Percentiles rank a stretch among this genome's conserved stretches.
These are phyloP conservation scores for Andrena haemorrhoa DNA, from an alignment of 2,888 invertebrate species.

Conservation along the genomic window DNA sequence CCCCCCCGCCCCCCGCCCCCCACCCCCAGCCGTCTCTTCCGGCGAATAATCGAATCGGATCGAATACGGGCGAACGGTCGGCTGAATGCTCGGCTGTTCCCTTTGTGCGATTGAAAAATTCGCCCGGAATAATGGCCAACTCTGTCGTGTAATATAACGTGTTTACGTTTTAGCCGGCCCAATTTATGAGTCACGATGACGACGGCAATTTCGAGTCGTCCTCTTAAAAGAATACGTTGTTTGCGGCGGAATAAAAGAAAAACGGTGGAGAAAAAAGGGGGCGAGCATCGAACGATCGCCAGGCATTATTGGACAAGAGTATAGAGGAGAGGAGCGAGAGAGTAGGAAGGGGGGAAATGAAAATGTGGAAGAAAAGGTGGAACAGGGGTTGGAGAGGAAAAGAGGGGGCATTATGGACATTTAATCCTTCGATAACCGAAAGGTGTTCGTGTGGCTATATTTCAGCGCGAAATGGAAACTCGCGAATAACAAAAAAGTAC, in stretches of 20 bases:
- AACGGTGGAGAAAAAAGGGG: background rate
- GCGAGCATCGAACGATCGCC: background rate
- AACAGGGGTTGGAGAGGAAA: background rate
- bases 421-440: conserved; percentile 52
- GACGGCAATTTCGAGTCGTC: conserved; percentile 18
- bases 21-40: conserved; percentile 2
- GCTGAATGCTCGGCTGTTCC: conserved; percentile 36
- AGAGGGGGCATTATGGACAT: conserved; percentile 58
- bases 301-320: background rate
- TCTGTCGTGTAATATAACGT: conserved; percentile 20
- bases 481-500: conserved; percentile 38
- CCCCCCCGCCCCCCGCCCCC: too few species aligned
- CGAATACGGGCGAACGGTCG: background rate
- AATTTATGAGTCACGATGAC: conserved; percentile 55
- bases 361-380: background rate
- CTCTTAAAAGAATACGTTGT: conserved; percentile 44
- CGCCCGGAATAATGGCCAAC: conserved; percentile 24
- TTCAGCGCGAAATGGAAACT: conserved; percentile 44
- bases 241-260: conserved; percentile 8
- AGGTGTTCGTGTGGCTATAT: conserved; percentile 57
- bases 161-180: conserved; percentile 35
- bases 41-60: conserved; percentile 20
- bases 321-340: background rate
- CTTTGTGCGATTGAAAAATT: conserved; percentile 33
- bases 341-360: background rate